Evolutionary conservation across 2,888 invertebrate genomes (phyloP).

Genomic region (Dysmachus trigonus): DNA sequence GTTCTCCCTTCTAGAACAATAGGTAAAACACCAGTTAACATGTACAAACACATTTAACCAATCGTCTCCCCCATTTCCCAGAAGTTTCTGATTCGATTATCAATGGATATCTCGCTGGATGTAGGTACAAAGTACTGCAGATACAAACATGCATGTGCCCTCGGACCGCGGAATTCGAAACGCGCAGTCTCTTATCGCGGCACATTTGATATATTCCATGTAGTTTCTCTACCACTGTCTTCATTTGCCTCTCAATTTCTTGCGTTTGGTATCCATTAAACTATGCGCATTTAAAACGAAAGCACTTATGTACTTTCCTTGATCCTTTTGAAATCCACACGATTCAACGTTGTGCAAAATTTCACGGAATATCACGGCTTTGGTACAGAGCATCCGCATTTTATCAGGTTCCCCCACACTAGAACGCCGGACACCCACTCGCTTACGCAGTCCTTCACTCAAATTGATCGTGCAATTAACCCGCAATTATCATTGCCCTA

Average conservation of each 20-base stretch:
- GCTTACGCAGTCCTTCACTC: neutral
- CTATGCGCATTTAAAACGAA: neutral
- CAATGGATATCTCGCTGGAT: conserved; percentile 9
- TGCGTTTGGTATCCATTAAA: neutral
- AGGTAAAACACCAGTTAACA: conserved; percentile 10
- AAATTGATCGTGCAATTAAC: conserved; percentile 14
- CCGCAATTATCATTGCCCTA: conserved; percentile 19
- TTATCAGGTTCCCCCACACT: conserved; percentile 1
- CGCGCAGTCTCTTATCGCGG: conserved; percentile 22
- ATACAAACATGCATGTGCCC: conserved; percentile 1
- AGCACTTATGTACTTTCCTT: neutral
- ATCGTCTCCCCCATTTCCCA: neutral
- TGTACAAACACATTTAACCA: neutral
- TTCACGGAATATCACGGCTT: neutral
- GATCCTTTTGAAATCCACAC: neutral
- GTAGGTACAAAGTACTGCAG: conserved; percentile 1
- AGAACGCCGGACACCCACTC: neutral
- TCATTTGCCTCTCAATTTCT: conserved; percentile 17
- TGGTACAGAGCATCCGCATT: neutral
- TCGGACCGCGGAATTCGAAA: neutral
- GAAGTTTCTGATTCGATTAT: neutral
- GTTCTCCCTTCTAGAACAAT: neutral
- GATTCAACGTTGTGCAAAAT: neutral
- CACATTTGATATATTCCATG: conserved; percentile 21
- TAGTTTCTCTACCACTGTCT: neutral